A percentile compares a stretch with the other conserved stretches of the same genome.
Evolutionary conservation across 2,888 invertebrate genomes (phyloP).

Genomic region (Pseudococcus jackbeardsleyi): DNA sequence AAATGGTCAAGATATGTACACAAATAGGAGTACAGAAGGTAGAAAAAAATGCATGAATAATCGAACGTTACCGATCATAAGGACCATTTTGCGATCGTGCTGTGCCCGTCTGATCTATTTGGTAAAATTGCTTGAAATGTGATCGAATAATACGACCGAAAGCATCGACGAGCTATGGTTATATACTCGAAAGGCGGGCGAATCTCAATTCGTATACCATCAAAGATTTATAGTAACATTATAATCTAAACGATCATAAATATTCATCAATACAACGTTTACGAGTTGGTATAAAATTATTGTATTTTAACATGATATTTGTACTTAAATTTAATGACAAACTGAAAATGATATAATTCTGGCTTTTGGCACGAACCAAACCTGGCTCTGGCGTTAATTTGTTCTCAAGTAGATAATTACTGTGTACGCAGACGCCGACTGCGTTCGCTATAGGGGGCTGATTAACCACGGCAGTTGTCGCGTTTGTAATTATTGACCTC

Average conservation of each 20-base stretch:
- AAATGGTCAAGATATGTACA: not conserved
- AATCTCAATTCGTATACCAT: not conserved
- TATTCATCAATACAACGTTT: slow-evolving; percentile 61
- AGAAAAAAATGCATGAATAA: slow-evolving; percentile 16
- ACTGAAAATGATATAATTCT: slow-evolving; percentile 56
- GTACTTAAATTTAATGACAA: slow-evolving; percentile 43
- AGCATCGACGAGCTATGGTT: not conserved
- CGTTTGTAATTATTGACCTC: slow-evolving; percentile 58
- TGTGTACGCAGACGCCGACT: slow-evolving; percentile 61
- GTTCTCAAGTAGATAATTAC: slow-evolving; percentile 59
- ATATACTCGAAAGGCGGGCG: not conserved
- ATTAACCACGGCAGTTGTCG: slow-evolving; percentile 63
- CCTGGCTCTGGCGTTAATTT: slow-evolving; percentile 53
- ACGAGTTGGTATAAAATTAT: slow-evolving; percentile 43
- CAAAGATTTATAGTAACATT: slow-evolving; percentile 45
- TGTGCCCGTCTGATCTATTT: slow-evolving; percentile 23
- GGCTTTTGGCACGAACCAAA: slow-evolving; percentile 42
- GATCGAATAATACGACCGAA: slow-evolving; percentile 50
- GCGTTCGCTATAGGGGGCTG: slow-evolving; percentile 59
- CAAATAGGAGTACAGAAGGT: not conserved
- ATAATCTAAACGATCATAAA: slow-evolving; percentile 55
- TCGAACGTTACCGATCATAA: slow-evolving; percentile 24
- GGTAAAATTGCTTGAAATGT: not conserved
- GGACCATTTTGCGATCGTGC: slow-evolving; percentile 23
- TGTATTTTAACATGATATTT: slow-evolving; percentile 60